Base-by-base conservation (phyloP, 2,797 vertebrate genomes). In the Sebastes elongatus region DNA sequence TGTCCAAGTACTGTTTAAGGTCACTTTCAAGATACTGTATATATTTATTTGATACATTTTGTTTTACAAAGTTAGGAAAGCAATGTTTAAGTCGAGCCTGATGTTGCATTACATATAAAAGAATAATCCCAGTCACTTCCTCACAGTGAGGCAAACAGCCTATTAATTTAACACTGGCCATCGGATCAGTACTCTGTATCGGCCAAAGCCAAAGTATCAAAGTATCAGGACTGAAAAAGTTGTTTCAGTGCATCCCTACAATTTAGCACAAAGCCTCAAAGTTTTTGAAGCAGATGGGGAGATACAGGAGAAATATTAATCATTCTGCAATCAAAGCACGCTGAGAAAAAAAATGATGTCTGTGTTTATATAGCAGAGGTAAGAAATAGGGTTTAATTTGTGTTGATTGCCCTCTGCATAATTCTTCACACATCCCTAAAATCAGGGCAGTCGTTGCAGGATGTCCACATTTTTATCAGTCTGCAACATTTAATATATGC, bases 1-100 rank as follows among this genome's bases (percentile, higher is more conserved):
- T 98, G 92, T 99, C 98, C 83, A 99, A 92, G 85, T 99, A 99
- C 89, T 99, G 98, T 81, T 99, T 99, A 84, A 99, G 95, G 93
- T 99, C 98, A 5, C 95, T 99, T 90, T 99, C 98, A 49, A 49
- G 46, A 20, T 49, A 49, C 46, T 49, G 16, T 18, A 46, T 49
- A 3, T 49, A 49, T 49, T 49, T 49, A 49, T 49, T 49, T 49
- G 7, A 0, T 49, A 49, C 18, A 49, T 49, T 49, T 49, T 49
- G 46, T 49, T 49, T 49, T 49, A 49, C 18, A 49, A 20, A 49
- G 46, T 46, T 46, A 46, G 46, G 46, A 20, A 4, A 49, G 18
- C 46, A 49, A 49, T 49, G 46, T 49, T 49, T 49, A 49, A 49
- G 18, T 49, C 7, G 18, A 46, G 0, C 42, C 42, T 3, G 3